Percentiles rank a stretch among this genome's conserved stretches.
Evolutionary conservation across 2,113 vertebrate species (phyloP).

Genomic region (Istiophorus platypterus): DNA sequence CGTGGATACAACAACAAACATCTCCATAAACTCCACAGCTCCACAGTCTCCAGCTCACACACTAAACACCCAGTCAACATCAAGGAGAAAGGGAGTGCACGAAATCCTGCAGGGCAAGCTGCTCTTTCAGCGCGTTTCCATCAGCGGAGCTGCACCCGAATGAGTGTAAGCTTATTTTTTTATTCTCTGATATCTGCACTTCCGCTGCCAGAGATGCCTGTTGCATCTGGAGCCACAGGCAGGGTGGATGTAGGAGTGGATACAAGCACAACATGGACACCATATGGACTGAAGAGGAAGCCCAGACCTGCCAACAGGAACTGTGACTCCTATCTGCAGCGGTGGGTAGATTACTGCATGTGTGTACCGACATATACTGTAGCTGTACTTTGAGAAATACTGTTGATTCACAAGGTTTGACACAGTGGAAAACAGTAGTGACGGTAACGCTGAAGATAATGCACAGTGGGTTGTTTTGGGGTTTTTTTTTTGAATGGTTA

Average conservation of each 20-base stretch:
- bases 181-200: constrained; percentile 27
- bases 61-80: constrained; percentile 24
- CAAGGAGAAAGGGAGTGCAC: constrained; percentile 2
- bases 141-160: constrained; percentile 1
- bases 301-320: constrained; percentile 31
- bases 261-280: constrained; percentile 53
- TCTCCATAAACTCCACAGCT: constrained; percentile 30
- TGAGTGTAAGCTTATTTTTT: constrained; percentile 11
- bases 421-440: not conserved
- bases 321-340: constrained; percentile 84
- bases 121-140: constrained; percentile 3
- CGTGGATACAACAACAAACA: constrained; percentile 84
- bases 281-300: constrained; percentile 62
- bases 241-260: constrained; percentile 55
- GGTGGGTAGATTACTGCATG: constrained; percentile 72
- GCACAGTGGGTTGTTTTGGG: too few relatives aligned
- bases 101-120: constrained; percentile 14
- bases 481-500: not conserved
- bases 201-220: constrained; percentile 70
- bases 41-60: constrained; percentile 38
- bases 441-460: too few relatives aligned
- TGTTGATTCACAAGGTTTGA: not conserved
- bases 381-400: not conserved
- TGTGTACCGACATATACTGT: not conserved
- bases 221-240: constrained; percentile 75